Percentiles rank a stretch among this genome's conserved stretches.
phyloP scores from a whole-genome alignment of 2,113 vertebrate species.

The Pandion haliaetus region DNA sequence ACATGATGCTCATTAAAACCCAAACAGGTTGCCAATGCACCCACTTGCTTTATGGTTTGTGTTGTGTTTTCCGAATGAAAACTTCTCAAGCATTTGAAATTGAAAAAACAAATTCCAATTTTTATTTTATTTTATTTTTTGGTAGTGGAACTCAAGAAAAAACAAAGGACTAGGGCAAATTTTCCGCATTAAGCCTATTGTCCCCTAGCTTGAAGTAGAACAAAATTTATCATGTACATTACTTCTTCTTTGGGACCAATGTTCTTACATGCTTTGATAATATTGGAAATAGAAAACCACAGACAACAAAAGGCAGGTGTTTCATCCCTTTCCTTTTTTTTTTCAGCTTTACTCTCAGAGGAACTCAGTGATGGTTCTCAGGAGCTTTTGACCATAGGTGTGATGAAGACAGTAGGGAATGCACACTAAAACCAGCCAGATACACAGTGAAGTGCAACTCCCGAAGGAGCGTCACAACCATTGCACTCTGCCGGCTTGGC shows the following conservation, averaged over 20 bases:
- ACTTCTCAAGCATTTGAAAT: neutral
- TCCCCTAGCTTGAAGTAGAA: neutral
- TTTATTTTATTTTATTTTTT: neutral
- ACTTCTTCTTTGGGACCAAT: neutral
- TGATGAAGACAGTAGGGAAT: neutral
- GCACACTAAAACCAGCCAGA: neutral
- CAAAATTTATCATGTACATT: neutral
- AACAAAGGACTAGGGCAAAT: neutral
- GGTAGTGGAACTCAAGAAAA: neutral
- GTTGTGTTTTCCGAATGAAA: neutral
- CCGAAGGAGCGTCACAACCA: neutral
- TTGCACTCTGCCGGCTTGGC: neutral
- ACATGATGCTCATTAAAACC: slow-evolving; percentile 16
- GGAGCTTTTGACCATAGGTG: neutral
- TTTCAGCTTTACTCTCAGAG: neutral
- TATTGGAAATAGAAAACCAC: neutral
- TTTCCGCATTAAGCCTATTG: neutral
- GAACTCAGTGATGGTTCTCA: neutral
- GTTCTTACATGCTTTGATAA: neutral
- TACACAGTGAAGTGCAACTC: neutral
- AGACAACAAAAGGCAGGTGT: neutral
- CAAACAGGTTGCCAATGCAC: neutral
- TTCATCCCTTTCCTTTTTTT: neutral
- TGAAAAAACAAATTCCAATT: neutral
- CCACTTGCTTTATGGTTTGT: neutral